Evolutionary conservation across 2,113 vertebrate species (phyloP).

Genomic region (Nesogale talazaci): DNA sequence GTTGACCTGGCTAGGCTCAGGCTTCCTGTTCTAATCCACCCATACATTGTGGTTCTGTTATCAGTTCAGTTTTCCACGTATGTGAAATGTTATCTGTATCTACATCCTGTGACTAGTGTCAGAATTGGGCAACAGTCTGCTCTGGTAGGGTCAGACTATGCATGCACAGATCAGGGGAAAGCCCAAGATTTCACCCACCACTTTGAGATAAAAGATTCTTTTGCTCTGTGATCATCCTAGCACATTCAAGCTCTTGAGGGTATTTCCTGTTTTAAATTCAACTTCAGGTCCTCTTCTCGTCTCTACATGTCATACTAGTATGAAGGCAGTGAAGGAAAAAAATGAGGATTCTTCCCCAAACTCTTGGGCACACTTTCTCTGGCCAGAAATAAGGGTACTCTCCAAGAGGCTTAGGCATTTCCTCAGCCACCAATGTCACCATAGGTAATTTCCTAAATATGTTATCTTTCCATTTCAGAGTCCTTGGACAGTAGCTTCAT

Average conservation of each 20-base stretch:
- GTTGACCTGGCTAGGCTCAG: not conserved
- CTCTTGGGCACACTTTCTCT: not conserved
- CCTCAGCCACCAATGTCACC: not conserved
- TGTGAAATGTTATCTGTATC: not conserved
- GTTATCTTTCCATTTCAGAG: not conserved
- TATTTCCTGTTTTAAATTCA: not conserved
- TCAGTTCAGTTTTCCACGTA: not conserved
- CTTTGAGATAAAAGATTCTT: not conserved
- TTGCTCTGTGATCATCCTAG: not conserved
- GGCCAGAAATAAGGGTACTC: not conserved
- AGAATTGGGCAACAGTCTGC: not conserved
- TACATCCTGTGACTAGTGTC: not conserved
- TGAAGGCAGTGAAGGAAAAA: not conserved
- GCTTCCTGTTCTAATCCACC: not conserved
- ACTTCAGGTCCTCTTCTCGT: not conserved
- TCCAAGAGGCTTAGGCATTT: not conserved
- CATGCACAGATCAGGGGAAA: not conserved
- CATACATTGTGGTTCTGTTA: not conserved
- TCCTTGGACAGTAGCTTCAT: not conserved
- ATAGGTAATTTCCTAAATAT: conserved; percentile 21
- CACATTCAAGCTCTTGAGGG: not conserved
- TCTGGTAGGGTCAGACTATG: not conserved
- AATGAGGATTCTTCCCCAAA: not conserved
- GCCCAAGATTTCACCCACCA: not conserved
- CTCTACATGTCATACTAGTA: not conserved